Percentiles rank a stretch among this genome's conserved stretches.
Evolutionary conservation across 2,113 vertebrate genomes (phyloP).

Genomic region (Anseranas semipalmata): DNA sequence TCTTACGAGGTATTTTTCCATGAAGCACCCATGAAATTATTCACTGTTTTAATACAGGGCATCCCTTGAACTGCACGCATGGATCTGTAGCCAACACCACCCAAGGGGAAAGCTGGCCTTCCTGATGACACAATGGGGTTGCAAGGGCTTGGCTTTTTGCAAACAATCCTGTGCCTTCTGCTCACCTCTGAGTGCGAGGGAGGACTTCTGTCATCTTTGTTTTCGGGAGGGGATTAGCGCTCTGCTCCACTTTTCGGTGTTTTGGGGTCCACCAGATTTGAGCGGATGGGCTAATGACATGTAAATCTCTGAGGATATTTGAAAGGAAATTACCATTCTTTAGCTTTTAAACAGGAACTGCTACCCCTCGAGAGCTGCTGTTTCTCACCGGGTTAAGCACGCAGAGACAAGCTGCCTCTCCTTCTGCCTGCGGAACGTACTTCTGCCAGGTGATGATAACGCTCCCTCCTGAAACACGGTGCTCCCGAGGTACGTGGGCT

Average conservation of each 20-base stretch:
- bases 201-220: not conserved
- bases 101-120: not conserved
- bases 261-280: not conserved
- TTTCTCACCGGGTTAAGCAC: constrained; percentile 19
- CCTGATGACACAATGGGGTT: not conserved
- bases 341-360: constrained; percentile 32
- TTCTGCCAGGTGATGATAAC: constrained; percentile 46
- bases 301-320: constrained; percentile 40
- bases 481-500: not conserved
- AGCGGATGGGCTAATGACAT: constrained; percentile 19
- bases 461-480: not conserved
- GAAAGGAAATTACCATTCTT: constrained; percentile 40
- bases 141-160: not conserved
- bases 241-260: not conserved
- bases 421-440: not conserved
- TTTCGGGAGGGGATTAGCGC: not conserved
- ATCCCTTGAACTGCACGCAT: not conserved
- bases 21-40: not conserved
- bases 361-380: constrained; percentile 8
- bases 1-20: not conserved
- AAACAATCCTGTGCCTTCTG: not conserved
- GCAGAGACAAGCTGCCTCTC: constrained; percentile 9
- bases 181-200: not conserved
- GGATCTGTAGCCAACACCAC: not conserved
- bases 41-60: not conserved